phyloP scores from a whole-genome alignment of 2,113 vertebrate genomes.

The Rynchops niger region DNA sequence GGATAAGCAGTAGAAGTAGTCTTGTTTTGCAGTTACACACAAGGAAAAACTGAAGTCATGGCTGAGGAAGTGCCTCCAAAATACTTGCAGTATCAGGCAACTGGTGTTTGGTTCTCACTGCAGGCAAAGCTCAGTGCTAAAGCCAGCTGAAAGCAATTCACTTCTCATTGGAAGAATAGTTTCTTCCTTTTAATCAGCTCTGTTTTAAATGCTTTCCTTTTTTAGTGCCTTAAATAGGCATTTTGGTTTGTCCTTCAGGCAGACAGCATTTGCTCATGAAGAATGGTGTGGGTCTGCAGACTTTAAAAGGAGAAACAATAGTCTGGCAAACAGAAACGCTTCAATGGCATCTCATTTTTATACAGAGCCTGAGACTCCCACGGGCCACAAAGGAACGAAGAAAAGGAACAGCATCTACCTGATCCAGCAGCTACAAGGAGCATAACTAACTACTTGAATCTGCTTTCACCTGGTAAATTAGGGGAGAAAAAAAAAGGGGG shows the following conservation, averaged over 20 bases:
- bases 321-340: slow-evolving; percentile 25
- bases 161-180: slow-evolving; percentile 26
- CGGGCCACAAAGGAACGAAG: neutral
- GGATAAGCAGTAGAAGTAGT: neutral
- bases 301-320: slow-evolving; percentile 52
- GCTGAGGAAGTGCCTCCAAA: slow-evolving; percentile 9
- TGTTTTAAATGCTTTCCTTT: slow-evolving; percentile 50
- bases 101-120: neutral
- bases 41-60: slow-evolving; percentile 16
- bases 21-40: neutral
- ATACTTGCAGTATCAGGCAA: slow-evolving; percentile 21
- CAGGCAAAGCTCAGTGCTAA: neutral
- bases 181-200: slow-evolving; percentile 61
- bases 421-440: neutral
- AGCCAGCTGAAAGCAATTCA: slow-evolving; percentile 61
- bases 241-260: slow-evolving; percentile 50
- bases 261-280: neutral
- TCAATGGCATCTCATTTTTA: neutral
- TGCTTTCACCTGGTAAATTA: neutral
- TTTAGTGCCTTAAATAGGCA: slow-evolving; percentile 54
- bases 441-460: neutral
- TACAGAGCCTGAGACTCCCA: neutral
- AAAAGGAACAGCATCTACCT: neutral
- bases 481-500: no score
- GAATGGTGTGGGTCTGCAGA: slow-evolving; percentile 20